phyloP scores from a whole-genome alignment of 2,113 vertebrate species.

The Chlorodrepanis virens region DNA sequence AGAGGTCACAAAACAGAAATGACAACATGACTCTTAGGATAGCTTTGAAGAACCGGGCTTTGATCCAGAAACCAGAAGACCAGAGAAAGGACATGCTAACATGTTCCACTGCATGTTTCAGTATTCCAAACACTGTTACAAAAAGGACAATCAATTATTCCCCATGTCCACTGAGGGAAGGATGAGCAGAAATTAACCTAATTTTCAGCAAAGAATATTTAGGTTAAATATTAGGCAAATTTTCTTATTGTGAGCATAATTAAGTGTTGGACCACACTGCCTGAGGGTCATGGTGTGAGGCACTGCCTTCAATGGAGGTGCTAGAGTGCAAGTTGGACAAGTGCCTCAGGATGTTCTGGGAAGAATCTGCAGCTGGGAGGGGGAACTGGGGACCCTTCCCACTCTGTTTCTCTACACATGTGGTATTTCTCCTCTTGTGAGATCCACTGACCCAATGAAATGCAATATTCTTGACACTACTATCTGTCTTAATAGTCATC shows the following conservation, averaged over 20 bases:
- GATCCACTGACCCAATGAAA: neutral
- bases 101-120: neutral
- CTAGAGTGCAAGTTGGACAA: neutral
- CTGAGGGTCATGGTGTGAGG: neutral
- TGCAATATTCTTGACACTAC: neutral
- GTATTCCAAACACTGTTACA: neutral
- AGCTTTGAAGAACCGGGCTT: neutral
- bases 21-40: neutral
- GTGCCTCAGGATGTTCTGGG: neutral
- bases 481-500: neutral
- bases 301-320: neutral
- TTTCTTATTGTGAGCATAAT: slow-evolving; percentile 6
- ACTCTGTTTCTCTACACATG: neutral
- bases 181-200: neutral
- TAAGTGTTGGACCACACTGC: neutral
- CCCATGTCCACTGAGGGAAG: neutral
- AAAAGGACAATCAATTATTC: neutral
- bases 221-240: neutral
- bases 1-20: neutral
- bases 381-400: neutral
- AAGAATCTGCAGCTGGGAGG: neutral
- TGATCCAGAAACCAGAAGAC: neutral
- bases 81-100: neutral
- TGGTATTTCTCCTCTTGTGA: neutral
- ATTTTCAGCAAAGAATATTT: slow-evolving; percentile 6